phyloP scores from a whole-genome alignment of 2,888 invertebrate species.

The Lycia hirtaria region DNA sequence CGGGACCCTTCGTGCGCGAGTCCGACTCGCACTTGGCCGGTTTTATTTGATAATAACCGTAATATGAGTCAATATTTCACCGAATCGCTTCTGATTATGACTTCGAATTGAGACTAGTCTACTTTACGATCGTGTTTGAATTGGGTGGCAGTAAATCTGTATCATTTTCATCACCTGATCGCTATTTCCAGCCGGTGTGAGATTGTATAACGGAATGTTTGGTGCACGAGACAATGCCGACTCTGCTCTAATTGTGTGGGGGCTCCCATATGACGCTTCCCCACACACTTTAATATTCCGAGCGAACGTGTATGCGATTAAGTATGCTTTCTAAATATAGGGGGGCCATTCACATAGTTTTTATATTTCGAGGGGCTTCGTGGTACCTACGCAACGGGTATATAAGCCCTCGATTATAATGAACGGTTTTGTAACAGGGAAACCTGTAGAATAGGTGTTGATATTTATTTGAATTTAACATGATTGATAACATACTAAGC shows the following conservation, averaged over 20 bases:
- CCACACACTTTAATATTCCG: conserved; percentile 81
- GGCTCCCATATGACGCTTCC: conserved; percentile 79
- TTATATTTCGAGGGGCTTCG: conserved; percentile 71
- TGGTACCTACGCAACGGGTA: conserved; percentile 72
- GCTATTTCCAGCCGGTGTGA: conserved; percentile 42
- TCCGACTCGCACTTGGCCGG: too few relatives aligned
- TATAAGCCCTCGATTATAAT: conserved; percentile 74
- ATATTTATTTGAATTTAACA: not conserved
- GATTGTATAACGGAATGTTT: conserved; percentile 63
- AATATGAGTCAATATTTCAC: too few relatives aligned
- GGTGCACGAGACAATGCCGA: conserved; percentile 67
- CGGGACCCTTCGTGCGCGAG: too few relatives aligned
- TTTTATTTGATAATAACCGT: too few relatives aligned
- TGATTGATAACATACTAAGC: too few relatives aligned
- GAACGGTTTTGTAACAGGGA: conserved; percentile 57
- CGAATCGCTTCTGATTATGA: conserved; percentile 47
- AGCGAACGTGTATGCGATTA: conserved; percentile 79
- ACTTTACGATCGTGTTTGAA: conserved; percentile 39
- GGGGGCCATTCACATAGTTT: conserved; percentile 71
- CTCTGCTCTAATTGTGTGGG: conserved; percentile 70
- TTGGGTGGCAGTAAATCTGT: conserved; percentile 25
- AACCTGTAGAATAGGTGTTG: conserved; percentile 47
- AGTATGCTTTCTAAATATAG: conserved; percentile 81
- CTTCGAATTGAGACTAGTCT: conserved; percentile 34
- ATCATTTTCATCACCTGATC: conserved; percentile 49